Conservation (phyloP, 1,140 invertebrate species). For the Thaumetopoea pityocampa region DNA sequence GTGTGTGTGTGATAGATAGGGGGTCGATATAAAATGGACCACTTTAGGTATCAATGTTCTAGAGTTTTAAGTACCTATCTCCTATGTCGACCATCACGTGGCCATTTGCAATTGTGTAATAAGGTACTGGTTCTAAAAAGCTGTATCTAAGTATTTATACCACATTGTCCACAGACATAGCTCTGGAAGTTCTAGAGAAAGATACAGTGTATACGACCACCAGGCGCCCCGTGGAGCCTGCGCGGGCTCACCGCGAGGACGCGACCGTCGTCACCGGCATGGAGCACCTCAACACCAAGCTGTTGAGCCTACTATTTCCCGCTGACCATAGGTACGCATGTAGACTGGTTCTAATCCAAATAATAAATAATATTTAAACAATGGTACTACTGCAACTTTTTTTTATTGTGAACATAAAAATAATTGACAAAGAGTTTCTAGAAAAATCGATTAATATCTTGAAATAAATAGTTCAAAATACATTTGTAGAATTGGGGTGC, state of each 20-base stretch:
- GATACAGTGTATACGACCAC: constrained; percentile 54
- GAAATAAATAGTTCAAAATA: no score
- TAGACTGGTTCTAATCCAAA: neutral
- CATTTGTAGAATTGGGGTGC: no score
- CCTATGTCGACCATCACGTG: no score
- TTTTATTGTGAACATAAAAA: no score
- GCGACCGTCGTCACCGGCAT: constrained; percentile 61
- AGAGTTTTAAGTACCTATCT: no score
- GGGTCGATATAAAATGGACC: no score
- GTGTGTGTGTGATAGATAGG: no score
- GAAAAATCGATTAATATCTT: no score
- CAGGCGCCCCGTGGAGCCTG: constrained; percentile 14
- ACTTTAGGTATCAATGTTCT: no score
- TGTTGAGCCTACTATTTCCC: constrained; percentile 81
- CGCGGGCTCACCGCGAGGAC: constrained; percentile 33
- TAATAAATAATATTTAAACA: neutral
- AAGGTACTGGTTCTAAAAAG: no score
- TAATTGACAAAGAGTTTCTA: no score
- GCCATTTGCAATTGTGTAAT: no score
- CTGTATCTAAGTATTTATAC: neutral
- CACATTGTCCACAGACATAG: constrained; percentile 30
- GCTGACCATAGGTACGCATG: constrained; percentile 75
- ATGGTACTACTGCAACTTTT: neutral
- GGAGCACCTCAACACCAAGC: constrained; percentile 78
- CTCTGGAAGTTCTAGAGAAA: constrained; percentile 49